Base-by-base conservation (phyloP, 2,113 vertebrate genomes). In the Centropus unirufus region DNA sequence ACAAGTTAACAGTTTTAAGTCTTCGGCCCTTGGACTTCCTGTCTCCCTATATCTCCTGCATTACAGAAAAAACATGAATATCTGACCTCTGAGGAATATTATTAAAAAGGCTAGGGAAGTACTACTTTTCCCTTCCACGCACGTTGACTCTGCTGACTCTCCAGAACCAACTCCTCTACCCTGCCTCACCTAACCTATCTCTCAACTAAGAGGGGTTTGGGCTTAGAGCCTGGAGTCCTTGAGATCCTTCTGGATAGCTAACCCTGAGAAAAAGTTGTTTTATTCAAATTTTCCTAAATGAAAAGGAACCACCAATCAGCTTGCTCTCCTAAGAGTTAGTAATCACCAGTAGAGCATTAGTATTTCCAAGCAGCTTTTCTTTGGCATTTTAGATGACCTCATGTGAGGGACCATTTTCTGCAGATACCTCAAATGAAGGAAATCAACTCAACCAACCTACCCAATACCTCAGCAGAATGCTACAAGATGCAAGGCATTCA, bases 1-100 rank as follows among this genome's bases (percentile, higher is more conserved):
- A 59, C 1, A 51, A 75, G 14, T 32, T 10, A 55, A 30, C 0
- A 0, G 9, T 15, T 82, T 75, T 36, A 55, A 4, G 1, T 19
- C 30, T 29, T 49, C 44, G 34, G 40, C 29, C 54, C 23, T 64
- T 69, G 26, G 44, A 64, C 46, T 23, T 68, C 36, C 36, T 47
- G n/a, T 30, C 34, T 75, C 52, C 26, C 40, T 7, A 2, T 6
- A 23, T 40, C 68, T 89, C 11, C 29, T 44, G 40, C 21, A 22
- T 39, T 49, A 26, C 12, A 86, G 26, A 14, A 27, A 80, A 52
- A 83, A 22, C 5, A 40, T 14, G 32, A n/a, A 29, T 14, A 12
- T 46, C 58, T 76, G 63, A 46, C 14, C 49, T 44, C 47, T 40
- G 49, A 46, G 79, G 68, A 26, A 36, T 21, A 16, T 10, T 4